Percentiles rank a stretch among this genome's conserved stretches.
phyloP scores from a whole-genome alignment of 2,113 vertebrate species.

The Thalassarche chlororhynchos region DNA sequence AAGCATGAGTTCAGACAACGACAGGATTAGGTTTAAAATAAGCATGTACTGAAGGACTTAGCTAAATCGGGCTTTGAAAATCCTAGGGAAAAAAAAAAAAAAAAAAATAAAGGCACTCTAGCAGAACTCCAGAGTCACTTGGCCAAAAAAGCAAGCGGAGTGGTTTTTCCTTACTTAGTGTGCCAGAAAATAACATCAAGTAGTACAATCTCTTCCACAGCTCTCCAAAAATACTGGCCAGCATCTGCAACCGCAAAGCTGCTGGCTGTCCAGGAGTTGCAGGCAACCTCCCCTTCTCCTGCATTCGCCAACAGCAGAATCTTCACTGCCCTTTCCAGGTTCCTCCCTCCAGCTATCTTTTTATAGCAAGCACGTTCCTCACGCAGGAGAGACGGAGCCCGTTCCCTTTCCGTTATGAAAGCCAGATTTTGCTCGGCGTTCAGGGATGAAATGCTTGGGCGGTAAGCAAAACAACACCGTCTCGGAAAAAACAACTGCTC shows the following conservation, averaged over 20 bases:
- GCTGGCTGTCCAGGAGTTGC: background rate
- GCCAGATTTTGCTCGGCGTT: background rate
- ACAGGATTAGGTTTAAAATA: slow-evolving; percentile 13
- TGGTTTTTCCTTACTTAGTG: background rate
- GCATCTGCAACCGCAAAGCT: background rate
- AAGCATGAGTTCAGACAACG: background rate
- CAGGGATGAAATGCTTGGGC: background rate
- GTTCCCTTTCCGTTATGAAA: background rate
- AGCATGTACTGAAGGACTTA: background rate
- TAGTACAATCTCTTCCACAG: background rate
- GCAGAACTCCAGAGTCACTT: background rate
- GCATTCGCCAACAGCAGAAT: background rate
- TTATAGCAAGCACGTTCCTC: background rate
- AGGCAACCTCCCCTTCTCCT: background rate
- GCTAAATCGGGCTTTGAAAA: background rate
- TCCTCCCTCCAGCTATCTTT: background rate
- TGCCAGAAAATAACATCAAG: background rate
- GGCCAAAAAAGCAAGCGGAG: background rate
- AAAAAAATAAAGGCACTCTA: background rate
- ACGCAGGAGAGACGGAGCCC: background rate
- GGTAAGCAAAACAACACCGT: background rate
- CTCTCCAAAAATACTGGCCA: background rate
- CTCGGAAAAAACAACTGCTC: background rate
- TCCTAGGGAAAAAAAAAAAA: background rate
- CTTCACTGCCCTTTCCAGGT: background rate